A percentile compares a stretch with the other conserved stretches of the same genome.
These are phyloP conservation scores for Drosophila seguyi DNA, from an alignment of 1,140 invertebrate species.

Conservation along the genomic window DNA sequence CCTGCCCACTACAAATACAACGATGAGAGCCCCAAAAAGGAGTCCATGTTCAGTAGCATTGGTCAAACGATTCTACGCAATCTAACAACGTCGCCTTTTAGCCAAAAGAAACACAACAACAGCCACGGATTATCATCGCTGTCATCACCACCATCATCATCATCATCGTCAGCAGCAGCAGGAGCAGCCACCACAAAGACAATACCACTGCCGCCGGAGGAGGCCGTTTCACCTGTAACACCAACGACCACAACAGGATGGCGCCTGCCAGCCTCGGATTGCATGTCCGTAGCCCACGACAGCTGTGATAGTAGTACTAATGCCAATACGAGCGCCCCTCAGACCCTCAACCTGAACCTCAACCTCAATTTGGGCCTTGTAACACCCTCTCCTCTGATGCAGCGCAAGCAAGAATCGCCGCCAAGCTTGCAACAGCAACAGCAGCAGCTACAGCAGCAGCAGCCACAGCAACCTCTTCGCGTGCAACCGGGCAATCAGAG, in stretches of 20 bases:
- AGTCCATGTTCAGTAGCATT: conserved; percentile 80
- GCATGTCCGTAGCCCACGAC: conserved; percentile 38
- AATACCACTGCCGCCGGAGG: conserved; percentile 56
- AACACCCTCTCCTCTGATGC: conserved; percentile 56
- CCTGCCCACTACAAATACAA: conserved; percentile 49
- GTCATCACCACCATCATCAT: neutral
- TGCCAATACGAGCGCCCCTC: conserved; percentile 9
- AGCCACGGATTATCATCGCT: neutral
- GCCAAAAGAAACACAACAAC: conserved; percentile 76
- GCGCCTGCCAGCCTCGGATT: conserved; percentile 52
- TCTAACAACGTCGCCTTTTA: conserved; percentile 82
- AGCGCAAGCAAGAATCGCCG: conserved; percentile 51
- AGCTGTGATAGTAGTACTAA: conserved; percentile 73
- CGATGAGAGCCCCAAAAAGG: conserved; percentile 82
- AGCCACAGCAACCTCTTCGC: conserved; percentile 60
- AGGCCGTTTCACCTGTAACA: conserved; percentile 48
- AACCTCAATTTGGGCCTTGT: conserved; percentile 18
- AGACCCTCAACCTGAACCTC: conserved; percentile 4
- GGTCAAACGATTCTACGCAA: conserved; percentile 82
- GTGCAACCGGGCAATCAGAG: conserved; percentile 82
- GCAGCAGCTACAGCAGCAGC: conserved; percentile 10
- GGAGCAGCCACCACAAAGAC: conserved; percentile 24
- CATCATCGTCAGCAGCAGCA: conserved; percentile 21
- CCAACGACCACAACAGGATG: conserved; percentile 38
- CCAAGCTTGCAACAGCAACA: conserved; percentile 43